Evolutionary conservation across 2,888 invertebrate genomes (phyloP).

Genomic region (Synergus gifuensis): DNA sequence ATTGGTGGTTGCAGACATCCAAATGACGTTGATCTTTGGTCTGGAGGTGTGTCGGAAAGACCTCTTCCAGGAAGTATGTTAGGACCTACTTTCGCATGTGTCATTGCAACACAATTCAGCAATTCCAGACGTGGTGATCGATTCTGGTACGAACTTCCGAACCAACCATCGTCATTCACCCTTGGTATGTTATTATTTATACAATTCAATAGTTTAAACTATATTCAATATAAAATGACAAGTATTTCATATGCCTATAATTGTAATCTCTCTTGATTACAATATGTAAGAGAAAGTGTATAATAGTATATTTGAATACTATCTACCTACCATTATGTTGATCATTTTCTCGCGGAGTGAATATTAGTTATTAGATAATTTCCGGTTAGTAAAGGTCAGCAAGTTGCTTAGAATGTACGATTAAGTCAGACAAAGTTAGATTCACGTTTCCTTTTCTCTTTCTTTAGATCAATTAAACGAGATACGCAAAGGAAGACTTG

Average conservation of each 20-base stretch:
- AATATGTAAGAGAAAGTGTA: not conserved
- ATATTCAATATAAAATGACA: not conserved
- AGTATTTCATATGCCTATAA: not conserved
- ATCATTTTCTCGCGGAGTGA: not conserved
- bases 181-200: constrained; percentile 76
- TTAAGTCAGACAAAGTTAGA: not conserved
- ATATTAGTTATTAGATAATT: not conserved
- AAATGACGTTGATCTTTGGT: constrained; percentile 95
- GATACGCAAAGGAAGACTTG: constrained; percentile 88
- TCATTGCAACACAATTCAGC: constrained; percentile 95
- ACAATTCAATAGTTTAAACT: not conserved
- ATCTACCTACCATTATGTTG: not conserved
- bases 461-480: constrained; percentile 88
- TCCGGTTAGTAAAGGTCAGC: constrained; percentile 2
- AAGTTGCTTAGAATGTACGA: not conserved
- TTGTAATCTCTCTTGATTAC: not conserved
- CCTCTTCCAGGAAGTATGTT: constrained; percentile 94
- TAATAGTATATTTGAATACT: not conserved
- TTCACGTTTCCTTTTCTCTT: not conserved
- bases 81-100: constrained; percentile 95
- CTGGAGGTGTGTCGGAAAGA: constrained; percentile 94
- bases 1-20: constrained; percentile 82
- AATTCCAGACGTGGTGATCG: constrained; percentile 93
- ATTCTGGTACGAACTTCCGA: constrained; percentile 96
- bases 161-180: constrained; percentile 94